phyloP scores from a whole-genome alignment of 2,888 invertebrate genomes.

The Bugula neritina region DNA sequence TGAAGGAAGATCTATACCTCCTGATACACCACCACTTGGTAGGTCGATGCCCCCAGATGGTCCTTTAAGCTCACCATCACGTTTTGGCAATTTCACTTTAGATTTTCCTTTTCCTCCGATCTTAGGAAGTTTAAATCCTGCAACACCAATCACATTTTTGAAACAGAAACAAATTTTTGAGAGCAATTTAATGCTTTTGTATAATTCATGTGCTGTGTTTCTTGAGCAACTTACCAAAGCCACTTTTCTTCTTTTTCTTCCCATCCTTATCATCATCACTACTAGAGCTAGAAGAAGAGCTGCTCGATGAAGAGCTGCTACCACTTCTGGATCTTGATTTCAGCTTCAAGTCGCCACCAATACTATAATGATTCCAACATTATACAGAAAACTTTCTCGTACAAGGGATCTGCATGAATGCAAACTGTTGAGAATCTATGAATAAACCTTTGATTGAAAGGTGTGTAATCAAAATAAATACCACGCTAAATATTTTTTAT shows the following conservation, averaged over 20 bases:
- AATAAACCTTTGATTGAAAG: too few species aligned
- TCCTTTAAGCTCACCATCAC: neutral
- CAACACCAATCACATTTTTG: too few species aligned
- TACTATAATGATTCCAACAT: too few species aligned
- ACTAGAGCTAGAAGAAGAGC: neutral
- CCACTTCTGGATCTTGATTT: neutral
- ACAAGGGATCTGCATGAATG: too few species aligned
- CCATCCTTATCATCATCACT: neutral
- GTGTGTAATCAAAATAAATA: too few species aligned
- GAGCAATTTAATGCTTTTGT: too few species aligned
- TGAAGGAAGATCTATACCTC: constrained; percentile 1
- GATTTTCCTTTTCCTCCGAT: neutral
- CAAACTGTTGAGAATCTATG: too few species aligned
- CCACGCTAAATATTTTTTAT: too few species aligned
- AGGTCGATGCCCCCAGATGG: neutral
- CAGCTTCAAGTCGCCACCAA: neutral
- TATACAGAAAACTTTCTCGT: too few species aligned
- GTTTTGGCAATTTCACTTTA: neutral
- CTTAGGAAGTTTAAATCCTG: neutral
- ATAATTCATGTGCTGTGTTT: too few species aligned
- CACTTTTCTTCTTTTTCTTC: neutral
- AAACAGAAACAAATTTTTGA: too few species aligned
- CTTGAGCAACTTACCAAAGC: neutral
- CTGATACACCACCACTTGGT: constrained; percentile 6
- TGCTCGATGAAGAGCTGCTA: neutral